Evolutionary conservation across 53 echinoderm and acorn worm genomes (phyloP), one percentile per base, ranked within the genome.

Genomic region (Holothuria leucospilota): DNA sequence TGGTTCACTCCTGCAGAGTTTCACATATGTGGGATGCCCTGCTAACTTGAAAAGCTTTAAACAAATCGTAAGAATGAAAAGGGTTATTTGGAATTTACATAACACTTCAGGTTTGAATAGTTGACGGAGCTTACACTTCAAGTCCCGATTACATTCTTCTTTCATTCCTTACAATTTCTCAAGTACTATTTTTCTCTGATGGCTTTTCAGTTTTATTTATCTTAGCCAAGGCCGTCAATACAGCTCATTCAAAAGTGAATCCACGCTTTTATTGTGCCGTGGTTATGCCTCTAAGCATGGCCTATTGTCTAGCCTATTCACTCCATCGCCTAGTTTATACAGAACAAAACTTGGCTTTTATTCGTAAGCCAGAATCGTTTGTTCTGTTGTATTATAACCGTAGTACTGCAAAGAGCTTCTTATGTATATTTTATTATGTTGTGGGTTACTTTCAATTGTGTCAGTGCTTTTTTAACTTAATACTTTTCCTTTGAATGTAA

Each of bases 171-270:
- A 49, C 75, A 75, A 75, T 51, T 75, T 75, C 51, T 75, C 49
- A 75, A 75, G 75, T 75, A 75, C 51, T 75, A 75, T 75, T 75
- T 72, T 49, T 75, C 52, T 75, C 29, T 51, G 25, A 12, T 15
- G 24, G 51, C 52, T 75, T 75, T 89, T 92, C 86, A 86, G 68
- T 82, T 82, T 66, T 86, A 73, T 92, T 92, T 89, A 86, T 83
- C 88, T 71, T 85, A 71, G 82, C 86, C 89, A 86, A 86, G 89
- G 89, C 66, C 86, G 86, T 59, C 75, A 67, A 38, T 82, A 82
- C 72, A 69, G 80, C 11, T 34, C 29, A 71, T 82, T 70, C 63
- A 81, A 74, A 86, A 75, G 75, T 75, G 75, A 75, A 75, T 75
- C 75, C 52, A 75, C 38, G 51, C 49, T 51, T 49, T 52, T 12